phyloP scores from a whole-genome alignment of 2,113 vertebrate genomes.

The Amblyornis subalaris region DNA sequence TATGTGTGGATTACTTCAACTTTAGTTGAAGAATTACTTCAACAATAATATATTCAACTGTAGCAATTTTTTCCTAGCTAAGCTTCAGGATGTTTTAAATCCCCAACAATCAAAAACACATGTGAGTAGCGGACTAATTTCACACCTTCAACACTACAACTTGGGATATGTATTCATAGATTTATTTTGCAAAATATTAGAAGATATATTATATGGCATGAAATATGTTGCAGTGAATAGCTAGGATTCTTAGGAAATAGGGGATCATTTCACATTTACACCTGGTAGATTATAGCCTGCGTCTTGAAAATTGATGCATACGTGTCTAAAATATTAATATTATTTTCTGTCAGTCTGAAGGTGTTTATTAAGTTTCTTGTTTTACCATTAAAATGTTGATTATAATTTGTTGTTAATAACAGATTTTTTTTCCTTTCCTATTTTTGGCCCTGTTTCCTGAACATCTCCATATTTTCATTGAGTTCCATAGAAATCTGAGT shows the following conservation, averaged over 20 bases:
- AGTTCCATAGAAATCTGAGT: background rate
- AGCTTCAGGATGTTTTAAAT: slow-evolving; percentile 52
- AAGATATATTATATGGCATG: slow-evolving; percentile 21
- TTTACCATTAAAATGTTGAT: background rate
- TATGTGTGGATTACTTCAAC: slow-evolving; percentile 28
- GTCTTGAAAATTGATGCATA: slow-evolving; percentile 8
- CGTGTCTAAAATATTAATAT: background rate
- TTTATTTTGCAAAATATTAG: slow-evolving; percentile 63
- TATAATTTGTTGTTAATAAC: background rate
- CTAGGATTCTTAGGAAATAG: slow-evolving; percentile 20
- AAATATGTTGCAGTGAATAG: slow-evolving; percentile 20
- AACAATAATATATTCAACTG: background rate
- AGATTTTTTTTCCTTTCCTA: background rate
- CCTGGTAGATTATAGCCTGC: slow-evolving; percentile 13
- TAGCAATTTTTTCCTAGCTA: slow-evolving; percentile 16
- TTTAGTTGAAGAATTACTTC: background rate
- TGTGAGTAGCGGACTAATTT: slow-evolving; percentile 60
- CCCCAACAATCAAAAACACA: slow-evolving; percentile 10
- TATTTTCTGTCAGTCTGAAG: background rate
- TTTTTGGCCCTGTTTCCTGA: background rate
- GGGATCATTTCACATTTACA: slow-evolving; percentile 54
- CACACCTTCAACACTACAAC: slow-evolving; percentile 54
- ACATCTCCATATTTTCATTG: background rate
- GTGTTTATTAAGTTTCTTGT: background rate
- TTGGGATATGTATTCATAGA: slow-evolving; percentile 23